Conservation (phyloP, 2,797 vertebrate genomes). For the Etheostoma nigrum region DNA sequence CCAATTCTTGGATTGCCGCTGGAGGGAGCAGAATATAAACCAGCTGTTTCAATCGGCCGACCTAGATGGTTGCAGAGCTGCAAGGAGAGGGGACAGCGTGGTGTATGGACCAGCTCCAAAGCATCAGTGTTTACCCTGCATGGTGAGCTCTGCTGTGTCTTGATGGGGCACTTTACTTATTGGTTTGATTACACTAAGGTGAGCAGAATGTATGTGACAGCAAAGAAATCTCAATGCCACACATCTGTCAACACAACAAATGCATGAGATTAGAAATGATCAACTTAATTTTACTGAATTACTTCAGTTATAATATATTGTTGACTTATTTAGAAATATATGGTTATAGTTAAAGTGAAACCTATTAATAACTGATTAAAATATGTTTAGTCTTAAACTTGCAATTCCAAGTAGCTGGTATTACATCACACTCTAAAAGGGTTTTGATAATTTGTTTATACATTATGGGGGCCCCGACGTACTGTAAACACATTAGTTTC, state of each 20-base stretch:
- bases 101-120: constrained; percentile 57
- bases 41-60: constrained; percentile 45
- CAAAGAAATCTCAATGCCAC: constrained; percentile 29
- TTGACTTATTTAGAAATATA: constrained; percentile 29
- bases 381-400: constrained; percentile 1
- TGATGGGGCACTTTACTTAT: constrained; percentile 65
- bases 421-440: constrained; percentile 2
- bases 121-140: constrained; percentile 72
- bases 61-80: constrained; percentile 59
- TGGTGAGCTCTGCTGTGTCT: constrained; percentile 74
- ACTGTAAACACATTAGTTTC: constrained; percentile 8
- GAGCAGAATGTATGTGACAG: constrained; percentile 26
- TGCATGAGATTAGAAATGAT: constrained; percentile 8
- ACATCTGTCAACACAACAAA: constrained; percentile 25
- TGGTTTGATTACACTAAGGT: constrained; percentile 54
- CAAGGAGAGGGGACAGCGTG: constrained; percentile 40
- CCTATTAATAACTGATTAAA: constrained; percentile 12
- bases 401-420: constrained; percentile 10
- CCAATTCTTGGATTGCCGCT: constrained; percentile 65
- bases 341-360: background rate
- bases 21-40: constrained; percentile 43
- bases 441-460: constrained; percentile 15
- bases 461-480: background rate
- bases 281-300: background rate
- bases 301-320: constrained; percentile 11